A percentile compares a stretch with the other conserved stretches of the same genome.
These are phyloP conservation scores for Pogona vitticeps DNA, from an alignment of 2,113 vertebrate genomes.

Conservation along the genomic window DNA sequence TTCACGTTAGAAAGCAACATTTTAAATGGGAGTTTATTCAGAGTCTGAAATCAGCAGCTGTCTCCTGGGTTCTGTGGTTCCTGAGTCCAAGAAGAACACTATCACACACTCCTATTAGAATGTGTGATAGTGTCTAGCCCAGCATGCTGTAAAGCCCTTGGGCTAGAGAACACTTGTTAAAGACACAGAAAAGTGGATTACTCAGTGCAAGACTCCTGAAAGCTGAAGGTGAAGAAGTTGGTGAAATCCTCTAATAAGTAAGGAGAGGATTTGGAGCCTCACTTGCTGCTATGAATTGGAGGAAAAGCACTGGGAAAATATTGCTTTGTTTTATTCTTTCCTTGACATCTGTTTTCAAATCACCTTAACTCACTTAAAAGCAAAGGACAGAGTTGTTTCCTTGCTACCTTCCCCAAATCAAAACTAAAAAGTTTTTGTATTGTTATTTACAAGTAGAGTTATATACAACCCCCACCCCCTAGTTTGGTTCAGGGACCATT, in stretches of 20 bases:
- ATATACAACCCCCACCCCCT: too few relatives aligned
- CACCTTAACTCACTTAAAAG: neutral
- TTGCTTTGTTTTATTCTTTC: constrained; percentile 1
- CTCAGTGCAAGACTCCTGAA: neutral
- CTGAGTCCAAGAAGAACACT: neutral
- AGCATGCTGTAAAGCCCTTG: neutral
- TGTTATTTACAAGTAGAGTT: neutral
- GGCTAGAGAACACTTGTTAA: neutral
- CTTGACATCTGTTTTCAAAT: neutral
- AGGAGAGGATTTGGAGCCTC: neutral
- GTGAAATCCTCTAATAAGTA: neutral
- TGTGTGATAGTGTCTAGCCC: neutral
- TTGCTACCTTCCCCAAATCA: constrained; percentile 40
- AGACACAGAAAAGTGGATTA: rapidly evolving
- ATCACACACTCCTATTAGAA: neutral
- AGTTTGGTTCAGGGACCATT: too few relatives aligned
- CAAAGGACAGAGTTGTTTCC: neutral
- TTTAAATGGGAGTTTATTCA: neutral
- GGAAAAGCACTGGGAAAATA: neutral
- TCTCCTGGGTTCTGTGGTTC: neutral
- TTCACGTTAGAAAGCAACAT: constrained; percentile 14
- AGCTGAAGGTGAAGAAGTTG: neutral
- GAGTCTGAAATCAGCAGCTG: neutral
- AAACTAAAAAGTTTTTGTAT: constrained; percentile 7
- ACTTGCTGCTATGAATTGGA: neutral